Evolutionary conservation across 1,140 invertebrate genomes (phyloP).

Genomic region (Chymomyza costata): DNA sequence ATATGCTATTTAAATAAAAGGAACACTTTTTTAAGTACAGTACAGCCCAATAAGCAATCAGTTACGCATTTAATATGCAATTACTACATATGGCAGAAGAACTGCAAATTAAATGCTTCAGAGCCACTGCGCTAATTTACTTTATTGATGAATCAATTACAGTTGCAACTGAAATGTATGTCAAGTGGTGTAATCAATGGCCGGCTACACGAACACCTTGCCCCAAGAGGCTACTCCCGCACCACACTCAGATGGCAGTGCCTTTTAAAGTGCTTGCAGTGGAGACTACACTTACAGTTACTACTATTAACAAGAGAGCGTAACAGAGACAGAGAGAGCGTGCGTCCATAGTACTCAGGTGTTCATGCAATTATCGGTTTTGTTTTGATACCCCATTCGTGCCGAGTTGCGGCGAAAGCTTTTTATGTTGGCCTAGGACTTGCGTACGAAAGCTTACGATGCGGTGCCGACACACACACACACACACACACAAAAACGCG

Average conservation of each 20-base stretch:
- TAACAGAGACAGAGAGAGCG: conserved; percentile 4
- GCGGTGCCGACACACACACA: conserved; percentile 34
- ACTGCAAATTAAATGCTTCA: conserved; percentile 2
- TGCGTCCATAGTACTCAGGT: no score
- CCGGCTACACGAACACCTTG: conserved; percentile 10
- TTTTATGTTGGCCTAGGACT: conserved; percentile 63
- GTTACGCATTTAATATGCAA: no score
- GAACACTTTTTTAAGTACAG: no score
- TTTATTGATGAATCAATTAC: conserved; percentile 45
- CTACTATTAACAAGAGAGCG: conserved; percentile 7
- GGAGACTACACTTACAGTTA: conserved; percentile 31
- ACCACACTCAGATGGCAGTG: not conserved
- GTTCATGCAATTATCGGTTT: conserved; percentile 65
- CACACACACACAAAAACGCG: conserved; percentile 23
- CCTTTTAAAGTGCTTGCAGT: conserved; percentile 18
- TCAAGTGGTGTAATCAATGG: conserved; percentile 37
- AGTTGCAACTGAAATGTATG: conserved; percentile 38
- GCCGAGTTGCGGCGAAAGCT: conserved; percentile 39
- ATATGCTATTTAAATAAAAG: no score
- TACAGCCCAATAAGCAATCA: no score
- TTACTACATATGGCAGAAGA: conserved; percentile 7
- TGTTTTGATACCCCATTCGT: conserved; percentile 62
- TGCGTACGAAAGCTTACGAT: conserved; percentile 42
- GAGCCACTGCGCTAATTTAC: conserved; percentile 33
- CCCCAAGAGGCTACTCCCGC: conserved; percentile 1